Base-by-base conservation (phyloP, 1,140 invertebrate species). In the Vanessa atalanta region DNA sequence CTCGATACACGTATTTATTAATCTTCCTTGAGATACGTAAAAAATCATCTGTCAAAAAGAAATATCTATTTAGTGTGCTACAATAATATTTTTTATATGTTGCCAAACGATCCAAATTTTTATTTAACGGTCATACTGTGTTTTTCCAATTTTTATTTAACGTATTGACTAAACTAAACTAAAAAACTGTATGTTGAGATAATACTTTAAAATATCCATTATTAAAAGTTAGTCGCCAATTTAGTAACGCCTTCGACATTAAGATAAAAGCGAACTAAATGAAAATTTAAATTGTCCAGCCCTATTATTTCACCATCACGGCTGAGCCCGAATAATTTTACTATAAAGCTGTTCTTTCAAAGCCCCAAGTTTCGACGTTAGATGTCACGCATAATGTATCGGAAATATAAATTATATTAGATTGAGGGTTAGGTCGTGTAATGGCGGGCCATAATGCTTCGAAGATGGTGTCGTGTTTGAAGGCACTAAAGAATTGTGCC, bases 391-490 rank as follows among this genome's bases (percentile, higher is more conserved):
- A 82, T 88, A 88, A 85, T 86, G 78, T 83, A 87, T 83, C 81
- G 83, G 85, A 89, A 85, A 83, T 87, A 87, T 86, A 84, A 88
- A 89, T 88, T 84, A 86, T 86, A 86, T 85, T 85, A 85, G 82
- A 88, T 87, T 85, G 78, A 78, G 76, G 85, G 86, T 86, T 86
- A 60, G 73, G 66, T 79, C 70, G 68, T 79, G 72, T 86, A 87
- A 87, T 86, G 80, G 79, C 14, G 31, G 37, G 77, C 78, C 72
- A 78, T 85, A 81, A 80, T 65, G 78, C 65, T 43, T 55, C 69
- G 72, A 74, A 82, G 79, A 84, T 81, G 76, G 78, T 89, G 80
- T 83, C 88, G 88, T 89, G 88, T 76, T 79, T 75, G 73, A 76
- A 77, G 79, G 84, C 81, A 87, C 83, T 89, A 89, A 89, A 83